These are phyloP conservation scores for Cyphomyrus discorhynchus DNA, from an alignment of 2,113 vertebrate species.

Conservation along the genomic window DNA sequence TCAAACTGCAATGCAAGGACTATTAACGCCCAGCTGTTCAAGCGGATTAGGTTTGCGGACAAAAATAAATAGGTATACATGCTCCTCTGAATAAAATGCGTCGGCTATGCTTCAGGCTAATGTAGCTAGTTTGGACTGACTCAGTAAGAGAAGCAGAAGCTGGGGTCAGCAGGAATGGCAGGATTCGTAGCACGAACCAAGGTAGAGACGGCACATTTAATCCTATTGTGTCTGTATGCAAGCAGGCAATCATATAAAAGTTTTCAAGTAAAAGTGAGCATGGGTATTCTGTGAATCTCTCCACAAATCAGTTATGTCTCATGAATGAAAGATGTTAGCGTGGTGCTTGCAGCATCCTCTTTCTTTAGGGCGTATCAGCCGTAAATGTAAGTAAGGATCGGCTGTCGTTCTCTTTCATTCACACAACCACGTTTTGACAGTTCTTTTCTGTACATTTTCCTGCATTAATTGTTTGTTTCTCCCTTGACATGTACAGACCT, in stretches of 20 bases:
- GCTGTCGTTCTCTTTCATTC: background rate
- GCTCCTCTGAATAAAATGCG: background rate
- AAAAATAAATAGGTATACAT: background rate
- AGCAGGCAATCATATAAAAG: background rate
- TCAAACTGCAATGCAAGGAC: background rate
- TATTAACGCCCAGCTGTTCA: background rate
- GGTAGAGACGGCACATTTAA: background rate
- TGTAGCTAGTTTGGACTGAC: background rate
- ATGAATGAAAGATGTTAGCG: background rate
- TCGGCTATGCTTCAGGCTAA: background rate
- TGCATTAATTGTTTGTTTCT: background rate
- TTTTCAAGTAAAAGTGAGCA: background rate
- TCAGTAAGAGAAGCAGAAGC: background rate
- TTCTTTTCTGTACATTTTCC: background rate
- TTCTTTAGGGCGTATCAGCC: background rate
- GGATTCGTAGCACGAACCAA: background rate
- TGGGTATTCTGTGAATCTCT: background rate
- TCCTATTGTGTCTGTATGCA: background rate
- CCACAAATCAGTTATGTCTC: background rate
- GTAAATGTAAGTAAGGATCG: background rate
- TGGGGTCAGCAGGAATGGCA: background rate
- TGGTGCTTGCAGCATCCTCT: background rate
- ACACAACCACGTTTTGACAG: background rate
- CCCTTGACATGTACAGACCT: background rate
- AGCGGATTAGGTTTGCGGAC: background rate